phyloP scores from a whole-genome alignment of 30 jellyfish, hydroid and myxozoan species.

The Cassiopea xamachana region DNA sequence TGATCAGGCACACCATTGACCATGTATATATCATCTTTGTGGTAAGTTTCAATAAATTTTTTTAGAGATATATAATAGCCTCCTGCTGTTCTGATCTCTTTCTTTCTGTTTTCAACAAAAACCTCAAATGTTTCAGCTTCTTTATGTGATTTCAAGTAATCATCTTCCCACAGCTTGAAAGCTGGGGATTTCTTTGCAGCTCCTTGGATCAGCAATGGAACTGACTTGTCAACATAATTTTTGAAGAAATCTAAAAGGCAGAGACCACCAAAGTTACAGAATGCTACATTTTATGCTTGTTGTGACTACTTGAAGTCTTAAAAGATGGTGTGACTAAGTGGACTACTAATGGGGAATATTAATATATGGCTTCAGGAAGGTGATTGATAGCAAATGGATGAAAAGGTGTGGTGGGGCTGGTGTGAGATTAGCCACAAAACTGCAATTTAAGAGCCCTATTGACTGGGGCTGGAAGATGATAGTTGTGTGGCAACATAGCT shows the following conservation, averaged over 20 bases:
- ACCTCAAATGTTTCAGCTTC: slow-evolving; percentile 81
- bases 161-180: slow-evolving; percentile 85
- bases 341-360: too few relatives aligned
- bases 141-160: slow-evolving; percentile 74
- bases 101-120: slow-evolving; percentile 76
- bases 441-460: too few relatives aligned
- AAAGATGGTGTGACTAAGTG: too few relatives aligned
- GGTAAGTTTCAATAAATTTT: slow-evolving; percentile 76
- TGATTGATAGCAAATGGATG: too few relatives aligned
- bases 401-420: too few relatives aligned
- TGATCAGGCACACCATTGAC: slow-evolving; percentile 91
- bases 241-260: slow-evolving; percentile 71
- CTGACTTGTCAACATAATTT: slow-evolving; percentile 80
- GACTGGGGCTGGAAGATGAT: too few relatives aligned
- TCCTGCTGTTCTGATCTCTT: slow-evolving; percentile 76
- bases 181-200: slow-evolving; percentile 86
- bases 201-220: slow-evolving; percentile 81
- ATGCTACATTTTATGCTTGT: too few relatives aligned
- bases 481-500: too few relatives aligned
- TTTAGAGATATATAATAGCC: slow-evolving; percentile 76
- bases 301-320: too few relatives aligned
- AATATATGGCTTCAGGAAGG: too few relatives aligned
- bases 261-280: too few relatives aligned
- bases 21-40: slow-evolving; percentile 77
- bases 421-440: too few relatives aligned